Evolutionary conservation across 2,113 vertebrate genomes (phyloP), one percentile per base, ranked within the genome.

Genomic region (Casuarius casuarius): DNA sequence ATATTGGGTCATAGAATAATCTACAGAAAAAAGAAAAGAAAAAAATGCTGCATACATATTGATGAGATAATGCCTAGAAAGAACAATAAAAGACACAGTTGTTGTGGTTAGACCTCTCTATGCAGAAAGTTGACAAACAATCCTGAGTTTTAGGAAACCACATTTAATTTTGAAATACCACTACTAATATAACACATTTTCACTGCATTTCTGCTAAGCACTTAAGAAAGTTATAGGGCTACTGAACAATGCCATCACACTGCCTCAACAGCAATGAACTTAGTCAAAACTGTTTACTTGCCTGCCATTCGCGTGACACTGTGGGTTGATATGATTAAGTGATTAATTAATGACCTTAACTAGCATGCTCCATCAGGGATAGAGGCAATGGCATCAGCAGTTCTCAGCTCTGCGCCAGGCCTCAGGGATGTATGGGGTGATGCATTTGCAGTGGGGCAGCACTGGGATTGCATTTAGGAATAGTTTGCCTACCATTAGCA

Each of bases 81-180:
- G 96, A 96, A 97, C 96, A 98, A 97, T 97, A 97, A 95, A 98
- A 97, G 88, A 96, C 96, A 97, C 97, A 97, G 98, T 96, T 97
- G 94, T 97, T 98, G 96, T 97, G 94, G 92, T 92, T 95, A 93
- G 40, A 89, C 90, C 67, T 95, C 94, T 94, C 59, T 94, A 1
- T 88, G 93, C 96, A 91, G 72, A 78, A 94, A 74, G 70, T 70
- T 93, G 86, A 93, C 96, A 94, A 94, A 87, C 31, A 87, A 95
- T 96, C 85, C 94, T 85, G 63, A 93, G 56, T 92, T 94, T 94
- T 94, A 88, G 93, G 89, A 94, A 90, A 91, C 94, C 93, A 63
- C 92, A 85, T 90, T 95, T 92, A 73, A 96, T 95, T 96, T 96
- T 96, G 83, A 94, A 95, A 76, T 85, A 66, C 58, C 62, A 31